These are phyloP conservation scores for Lepetodrilus schrolli DNA, from an alignment of 2,888 invertebrate species.

Conservation along the genomic window DNA sequence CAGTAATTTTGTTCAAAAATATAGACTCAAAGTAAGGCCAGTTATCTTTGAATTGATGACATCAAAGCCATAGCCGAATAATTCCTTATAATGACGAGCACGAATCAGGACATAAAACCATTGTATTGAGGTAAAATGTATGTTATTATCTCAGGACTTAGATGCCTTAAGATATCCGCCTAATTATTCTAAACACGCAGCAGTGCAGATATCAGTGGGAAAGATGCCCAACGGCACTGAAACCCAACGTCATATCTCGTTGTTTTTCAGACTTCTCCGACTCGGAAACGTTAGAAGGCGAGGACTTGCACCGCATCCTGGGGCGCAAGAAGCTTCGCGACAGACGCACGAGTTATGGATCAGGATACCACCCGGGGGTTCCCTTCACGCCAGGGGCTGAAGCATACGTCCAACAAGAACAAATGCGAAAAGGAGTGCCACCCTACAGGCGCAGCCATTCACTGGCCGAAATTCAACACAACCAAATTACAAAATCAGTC, in stretches of 20 bases:
- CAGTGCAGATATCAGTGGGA: no score
- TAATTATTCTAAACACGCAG: neutral
- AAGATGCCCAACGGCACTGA: neutral
- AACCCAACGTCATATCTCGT: no score
- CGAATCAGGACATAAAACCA: neutral
- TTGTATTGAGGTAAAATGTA: neutral
- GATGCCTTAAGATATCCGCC: neutral
- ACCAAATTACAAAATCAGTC: constrained; percentile 42
- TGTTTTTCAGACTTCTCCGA: constrained; percentile 62
- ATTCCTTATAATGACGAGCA: no score
- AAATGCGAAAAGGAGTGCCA: constrained; percentile 44
- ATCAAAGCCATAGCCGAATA: no score
- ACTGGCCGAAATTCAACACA: constrained; percentile 58
- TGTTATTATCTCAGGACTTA: neutral
- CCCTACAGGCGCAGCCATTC: constrained; percentile 65
- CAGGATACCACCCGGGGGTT: neutral
- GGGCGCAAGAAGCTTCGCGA: constrained; percentile 25
- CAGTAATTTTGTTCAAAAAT: no score
- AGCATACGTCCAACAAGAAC: constrained; percentile 41
- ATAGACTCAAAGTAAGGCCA: no score
- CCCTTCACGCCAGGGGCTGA: constrained; percentile 7
- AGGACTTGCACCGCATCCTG: constrained; percentile 45
- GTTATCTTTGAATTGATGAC: no score
- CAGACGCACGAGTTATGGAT: constrained; percentile 44
- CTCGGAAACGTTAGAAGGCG: constrained; percentile 63